Evolutionary conservation across 1,140 invertebrate genomes (phyloP).

Genomic region (Agrypnia vestita): DNA sequence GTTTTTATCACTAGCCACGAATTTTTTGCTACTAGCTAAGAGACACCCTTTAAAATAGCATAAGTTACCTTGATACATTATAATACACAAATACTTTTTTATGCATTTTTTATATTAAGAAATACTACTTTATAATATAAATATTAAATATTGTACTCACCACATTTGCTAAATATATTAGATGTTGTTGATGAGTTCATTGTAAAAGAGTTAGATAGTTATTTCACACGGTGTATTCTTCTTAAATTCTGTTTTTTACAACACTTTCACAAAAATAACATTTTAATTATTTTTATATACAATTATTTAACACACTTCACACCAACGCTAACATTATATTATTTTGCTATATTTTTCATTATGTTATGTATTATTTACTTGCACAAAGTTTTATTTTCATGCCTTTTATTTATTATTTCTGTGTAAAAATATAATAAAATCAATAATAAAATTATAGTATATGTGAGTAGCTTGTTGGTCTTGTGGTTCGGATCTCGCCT

Average conservation of each 20-base stretch:
- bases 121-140: not conserved
- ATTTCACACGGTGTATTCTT: not conserved
- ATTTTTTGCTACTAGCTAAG: no score
- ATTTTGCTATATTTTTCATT: no score
- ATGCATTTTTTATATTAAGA: not conserved
- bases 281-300: not conserved
- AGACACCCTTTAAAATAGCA: no score
- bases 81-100: not conserved
- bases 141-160: constrained; percentile 40
- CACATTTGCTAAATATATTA: constrained; percentile 50
- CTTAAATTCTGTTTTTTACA: not conserved
- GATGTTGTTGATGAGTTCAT: constrained; percentile 48
- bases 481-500: no score
- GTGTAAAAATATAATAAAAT: no score
- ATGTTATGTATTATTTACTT: no score
- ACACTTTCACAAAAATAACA: constrained; percentile 26
- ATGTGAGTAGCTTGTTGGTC: no score
- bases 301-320: not conserved
- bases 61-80: not conserved
- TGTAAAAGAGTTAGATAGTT: constrained; percentile 16
- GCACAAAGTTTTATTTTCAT: no score
- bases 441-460: no score
- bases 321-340: no score
- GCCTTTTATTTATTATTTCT: no score
- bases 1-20: no score